Percentiles rank a stretch among this genome's conserved stretches.
phyloP scores from a whole-genome alignment of 2,888 invertebrate species.

The Lochmaea crataegi region DNA sequence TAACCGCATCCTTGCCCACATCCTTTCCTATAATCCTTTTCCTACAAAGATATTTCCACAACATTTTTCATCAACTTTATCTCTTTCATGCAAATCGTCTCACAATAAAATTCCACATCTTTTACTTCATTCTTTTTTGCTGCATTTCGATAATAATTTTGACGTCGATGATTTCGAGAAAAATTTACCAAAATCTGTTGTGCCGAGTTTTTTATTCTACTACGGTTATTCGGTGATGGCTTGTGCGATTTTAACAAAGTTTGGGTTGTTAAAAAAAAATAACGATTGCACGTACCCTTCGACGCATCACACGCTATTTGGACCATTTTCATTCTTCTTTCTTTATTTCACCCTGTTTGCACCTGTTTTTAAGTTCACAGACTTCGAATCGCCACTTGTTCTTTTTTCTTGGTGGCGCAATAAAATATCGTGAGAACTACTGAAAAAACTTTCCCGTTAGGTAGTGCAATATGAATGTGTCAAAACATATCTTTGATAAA shows the following conservation, averaged over 20 bases:
- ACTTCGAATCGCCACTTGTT: slow-evolving; percentile 67
- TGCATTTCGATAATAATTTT: slow-evolving; percentile 30
- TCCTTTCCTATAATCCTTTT: slow-evolving; percentile 45
- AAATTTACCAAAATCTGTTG: slow-evolving; percentile 31
- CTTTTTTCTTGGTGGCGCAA: slow-evolving; percentile 75
- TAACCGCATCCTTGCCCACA: slow-evolving; percentile 43
- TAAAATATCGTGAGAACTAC: slow-evolving; percentile 72
- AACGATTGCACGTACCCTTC: slow-evolving; percentile 35
- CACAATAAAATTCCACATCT: slow-evolving; percentile 22
- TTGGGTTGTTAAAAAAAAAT: slow-evolving; percentile 34
- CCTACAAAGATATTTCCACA: slow-evolving; percentile 37
- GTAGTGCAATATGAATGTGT: slow-evolving; percentile 62
- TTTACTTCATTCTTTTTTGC: slow-evolving; percentile 19
- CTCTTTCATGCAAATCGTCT: slow-evolving; percentile 24
- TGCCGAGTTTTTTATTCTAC: slow-evolving; percentile 36
- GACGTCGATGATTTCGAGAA: slow-evolving; percentile 9
- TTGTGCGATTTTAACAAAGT: slow-evolving; percentile 33
- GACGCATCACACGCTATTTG: slow-evolving; percentile 39
- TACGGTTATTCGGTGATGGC: slow-evolving; percentile 39
- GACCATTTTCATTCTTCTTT: slow-evolving; percentile 52
- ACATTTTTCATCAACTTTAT: slow-evolving; percentile 27
- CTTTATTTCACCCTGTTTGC: slow-evolving; percentile 54
- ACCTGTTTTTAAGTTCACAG: slow-evolving; percentile 58
- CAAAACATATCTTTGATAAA: slow-evolving; percentile 9
- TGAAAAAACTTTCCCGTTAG: slow-evolving; percentile 55